A percentile compares a stretch with the other conserved stretches of the same genome.
Conservation (phyloP, 1,140 invertebrate species). For the Caerostris extrusa region DNA sequence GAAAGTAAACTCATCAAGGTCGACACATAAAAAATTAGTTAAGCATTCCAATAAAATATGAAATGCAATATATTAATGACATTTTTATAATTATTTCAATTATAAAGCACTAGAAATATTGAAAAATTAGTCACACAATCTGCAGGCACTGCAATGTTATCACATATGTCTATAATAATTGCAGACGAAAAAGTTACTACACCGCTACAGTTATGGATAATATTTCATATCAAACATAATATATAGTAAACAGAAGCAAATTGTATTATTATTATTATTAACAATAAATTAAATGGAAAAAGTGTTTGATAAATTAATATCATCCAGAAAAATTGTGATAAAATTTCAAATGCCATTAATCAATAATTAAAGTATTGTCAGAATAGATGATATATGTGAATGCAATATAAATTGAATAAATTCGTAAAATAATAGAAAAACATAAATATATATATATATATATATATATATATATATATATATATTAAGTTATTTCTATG, state of each 20-base stretch:
- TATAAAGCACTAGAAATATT: neutral
- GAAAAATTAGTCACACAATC: neutral
- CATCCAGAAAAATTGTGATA: too few species aligned
- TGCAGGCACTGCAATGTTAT: conserved; percentile 6
- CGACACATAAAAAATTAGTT: neutral
- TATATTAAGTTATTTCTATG: too few species aligned
- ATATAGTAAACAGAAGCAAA: neutral
- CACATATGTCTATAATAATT: conserved; percentile 70
- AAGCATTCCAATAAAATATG: neutral
- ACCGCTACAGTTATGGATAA: conserved; percentile 45
- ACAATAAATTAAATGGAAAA: neutral
- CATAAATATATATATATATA: too few species aligned
- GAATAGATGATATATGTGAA: too few species aligned
- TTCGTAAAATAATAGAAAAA: too few species aligned
- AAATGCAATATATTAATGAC: neutral
- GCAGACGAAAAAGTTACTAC: conserved; percentile 59
- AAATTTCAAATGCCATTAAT: too few species aligned
- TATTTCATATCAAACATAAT: neutral
- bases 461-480: too few species aligned
- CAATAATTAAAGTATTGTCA: too few species aligned
- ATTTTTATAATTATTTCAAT: neutral
- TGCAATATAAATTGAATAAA: too few species aligned
- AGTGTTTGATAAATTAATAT: neutral
- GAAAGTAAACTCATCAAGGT: conserved; percentile 24
- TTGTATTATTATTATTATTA: neutral